Conservation (phyloP, 2,888 invertebrate species). For the Ecdyonurus torrentis region DNA sequence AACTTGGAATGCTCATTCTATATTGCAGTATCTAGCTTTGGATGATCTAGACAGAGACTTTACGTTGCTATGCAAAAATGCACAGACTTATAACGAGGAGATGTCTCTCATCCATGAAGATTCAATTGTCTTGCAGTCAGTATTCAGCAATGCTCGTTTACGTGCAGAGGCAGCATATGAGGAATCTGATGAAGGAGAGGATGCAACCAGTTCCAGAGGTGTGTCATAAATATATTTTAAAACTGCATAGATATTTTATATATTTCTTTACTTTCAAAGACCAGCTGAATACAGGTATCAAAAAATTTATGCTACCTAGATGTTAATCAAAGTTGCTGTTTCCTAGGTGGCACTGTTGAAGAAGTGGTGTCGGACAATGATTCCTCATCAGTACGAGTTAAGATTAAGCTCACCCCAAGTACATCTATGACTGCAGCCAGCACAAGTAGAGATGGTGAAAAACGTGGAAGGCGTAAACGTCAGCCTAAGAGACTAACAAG, state of each 20-base stretch:
- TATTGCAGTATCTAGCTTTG: slow-evolving; percentile 11
- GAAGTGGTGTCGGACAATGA: neutral
- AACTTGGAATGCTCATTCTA: no score
- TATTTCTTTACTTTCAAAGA: neutral
- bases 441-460: neutral
- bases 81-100: slow-evolving; percentile 39
- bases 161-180: slow-evolving; percentile 11
- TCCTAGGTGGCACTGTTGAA: neutral
- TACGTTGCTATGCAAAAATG: slow-evolving; percentile 37
- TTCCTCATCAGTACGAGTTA: neutral
- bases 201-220: neutral
- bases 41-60: slow-evolving; percentile 28
- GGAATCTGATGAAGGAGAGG: neutral
- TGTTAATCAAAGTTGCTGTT: neutral
- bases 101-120: slow-evolving; percentile 39
- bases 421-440: neutral
- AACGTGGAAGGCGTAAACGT: slow-evolving; percentile 16
- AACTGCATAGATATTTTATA: no score
- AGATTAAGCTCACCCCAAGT: neutral
- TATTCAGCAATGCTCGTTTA: slow-evolving; percentile 18
- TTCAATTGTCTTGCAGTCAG: slow-evolving; percentile 33
- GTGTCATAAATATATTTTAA: neutral
- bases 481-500: slow-evolving; percentile 42
- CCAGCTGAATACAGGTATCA: no score
- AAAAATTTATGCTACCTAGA: no score